phyloP scores from a whole-genome alignment of 1,140 invertebrate genomes.

The Nebria ingens region DNA sequence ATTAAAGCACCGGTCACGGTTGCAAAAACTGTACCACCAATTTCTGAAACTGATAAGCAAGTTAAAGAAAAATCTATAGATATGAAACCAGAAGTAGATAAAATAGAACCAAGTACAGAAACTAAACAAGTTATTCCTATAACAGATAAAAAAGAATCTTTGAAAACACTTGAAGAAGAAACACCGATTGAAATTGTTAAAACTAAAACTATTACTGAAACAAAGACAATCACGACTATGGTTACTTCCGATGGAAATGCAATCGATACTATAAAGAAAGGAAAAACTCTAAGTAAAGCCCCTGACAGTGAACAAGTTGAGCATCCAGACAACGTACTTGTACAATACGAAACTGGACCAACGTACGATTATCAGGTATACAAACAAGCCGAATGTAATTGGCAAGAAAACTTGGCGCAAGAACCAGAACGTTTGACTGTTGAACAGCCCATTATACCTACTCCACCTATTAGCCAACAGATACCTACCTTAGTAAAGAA shows the following conservation, averaged over 20 bases:
- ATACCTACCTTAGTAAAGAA: neutral
- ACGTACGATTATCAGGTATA: neutral
- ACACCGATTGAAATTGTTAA: neutral
- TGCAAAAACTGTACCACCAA: too few relatives aligned
- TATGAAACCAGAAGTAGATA: neutral
- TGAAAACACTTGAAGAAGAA: neutral
- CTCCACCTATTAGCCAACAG: neutral
- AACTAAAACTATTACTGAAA: neutral
- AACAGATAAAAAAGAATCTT: neutral
- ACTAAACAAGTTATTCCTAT: neutral
- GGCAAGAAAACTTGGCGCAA: slow-evolving; percentile 17
- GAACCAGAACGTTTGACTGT: slow-evolving; percentile 1
- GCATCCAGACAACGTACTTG: neutral
- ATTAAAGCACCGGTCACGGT: too few relatives aligned
- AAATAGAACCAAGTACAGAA: neutral
- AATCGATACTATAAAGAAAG: neutral
- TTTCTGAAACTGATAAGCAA: too few relatives aligned
- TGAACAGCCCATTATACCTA: slow-evolving; percentile 1
- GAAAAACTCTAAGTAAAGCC: neutral
- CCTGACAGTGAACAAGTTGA: neutral
- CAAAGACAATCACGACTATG: neutral
- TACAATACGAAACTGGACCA: neutral
- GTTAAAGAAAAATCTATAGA: neutral
- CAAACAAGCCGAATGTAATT: slow-evolving; percentile 13
- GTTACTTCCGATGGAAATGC: neutral